phyloP scores from a whole-genome alignment of 2,888 invertebrate species.

The Stegana nigrithorax region DNA sequence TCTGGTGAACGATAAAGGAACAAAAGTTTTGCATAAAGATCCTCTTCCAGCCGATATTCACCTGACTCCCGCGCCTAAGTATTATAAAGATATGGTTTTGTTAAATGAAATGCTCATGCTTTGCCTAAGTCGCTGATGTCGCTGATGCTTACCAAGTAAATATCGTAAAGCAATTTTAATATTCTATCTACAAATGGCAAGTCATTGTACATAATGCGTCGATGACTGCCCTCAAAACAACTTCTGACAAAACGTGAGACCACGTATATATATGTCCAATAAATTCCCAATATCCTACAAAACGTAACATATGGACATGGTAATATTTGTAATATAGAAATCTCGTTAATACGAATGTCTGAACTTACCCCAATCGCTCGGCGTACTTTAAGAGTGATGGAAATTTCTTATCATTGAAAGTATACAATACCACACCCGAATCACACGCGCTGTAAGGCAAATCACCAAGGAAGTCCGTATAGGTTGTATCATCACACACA shows the following conservation, averaged over 20 bases:
- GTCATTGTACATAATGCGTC: conserved; percentile 89
- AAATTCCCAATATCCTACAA: conserved; percentile 91
- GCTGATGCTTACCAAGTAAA: conserved; percentile 73
- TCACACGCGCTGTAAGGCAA: conserved; percentile 51
- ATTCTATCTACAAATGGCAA: conserved; percentile 85
- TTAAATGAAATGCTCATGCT: too few species aligned
- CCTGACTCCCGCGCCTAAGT: conserved; percentile 88
- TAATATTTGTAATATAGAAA: too few species aligned
- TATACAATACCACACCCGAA: conserved; percentile 74
- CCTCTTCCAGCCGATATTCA: conserved; percentile 92
- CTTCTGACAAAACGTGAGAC: conserved; percentile 88
- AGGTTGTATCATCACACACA: conserved; percentile 68
- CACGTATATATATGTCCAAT: conserved; percentile 92
- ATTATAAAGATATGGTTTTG: neutral
- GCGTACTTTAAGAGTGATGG: conserved; percentile 89
- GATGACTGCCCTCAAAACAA: conserved; percentile 84
- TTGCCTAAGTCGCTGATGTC: neutral
- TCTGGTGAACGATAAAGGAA: conserved; percentile 97
- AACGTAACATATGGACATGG: neutral
- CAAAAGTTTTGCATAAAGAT: conserved; percentile 94
- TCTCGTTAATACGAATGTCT: too few species aligned
- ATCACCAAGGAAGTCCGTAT: conserved; percentile 29
- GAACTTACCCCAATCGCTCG: too few species aligned
- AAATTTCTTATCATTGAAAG: conserved; percentile 95
- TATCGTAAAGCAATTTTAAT: conserved; percentile 82